Percentiles rank a stretch among this genome's conserved stretches.
Conservation (phyloP, 2,888 invertebrate species). For the Thyatira batis region DNA sequence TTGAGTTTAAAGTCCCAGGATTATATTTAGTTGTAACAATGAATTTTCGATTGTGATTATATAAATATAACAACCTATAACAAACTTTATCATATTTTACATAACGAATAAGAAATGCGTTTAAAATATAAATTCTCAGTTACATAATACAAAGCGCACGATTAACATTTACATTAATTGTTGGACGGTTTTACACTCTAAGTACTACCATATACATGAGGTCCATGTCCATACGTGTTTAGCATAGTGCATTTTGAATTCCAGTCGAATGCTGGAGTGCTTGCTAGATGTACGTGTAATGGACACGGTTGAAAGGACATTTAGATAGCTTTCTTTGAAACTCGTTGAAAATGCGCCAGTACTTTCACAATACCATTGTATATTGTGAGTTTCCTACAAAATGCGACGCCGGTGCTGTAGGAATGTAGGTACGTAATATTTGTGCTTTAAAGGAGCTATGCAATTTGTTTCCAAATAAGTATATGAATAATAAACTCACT, state of each 20-base stretch:
- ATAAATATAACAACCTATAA: too few species aligned
- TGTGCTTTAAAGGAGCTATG: too few species aligned
- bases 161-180: neutral
- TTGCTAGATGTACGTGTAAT: neutral
- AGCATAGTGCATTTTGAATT: neutral
- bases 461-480: too few species aligned
- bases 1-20: too few species aligned
- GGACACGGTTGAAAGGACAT: neutral
- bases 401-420: too few species aligned
- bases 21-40: too few species aligned
- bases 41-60: too few species aligned
- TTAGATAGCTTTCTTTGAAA: neutral
- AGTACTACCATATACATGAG: neutral
- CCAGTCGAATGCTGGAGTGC: neutral
- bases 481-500: too few species aligned
- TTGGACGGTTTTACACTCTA: neutral
- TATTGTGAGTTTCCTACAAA: neutral
- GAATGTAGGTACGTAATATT: too few species aligned
- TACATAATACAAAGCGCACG: neutral
- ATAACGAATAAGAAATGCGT: neutral
- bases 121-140: neutral
- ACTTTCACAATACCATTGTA: neutral
- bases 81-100: neutral
- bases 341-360: neutral
- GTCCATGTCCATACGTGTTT: neutral